phyloP scores from a whole-genome alignment of 2,797 vertebrate genomes.

The Passerculus sandwichensis region DNA sequence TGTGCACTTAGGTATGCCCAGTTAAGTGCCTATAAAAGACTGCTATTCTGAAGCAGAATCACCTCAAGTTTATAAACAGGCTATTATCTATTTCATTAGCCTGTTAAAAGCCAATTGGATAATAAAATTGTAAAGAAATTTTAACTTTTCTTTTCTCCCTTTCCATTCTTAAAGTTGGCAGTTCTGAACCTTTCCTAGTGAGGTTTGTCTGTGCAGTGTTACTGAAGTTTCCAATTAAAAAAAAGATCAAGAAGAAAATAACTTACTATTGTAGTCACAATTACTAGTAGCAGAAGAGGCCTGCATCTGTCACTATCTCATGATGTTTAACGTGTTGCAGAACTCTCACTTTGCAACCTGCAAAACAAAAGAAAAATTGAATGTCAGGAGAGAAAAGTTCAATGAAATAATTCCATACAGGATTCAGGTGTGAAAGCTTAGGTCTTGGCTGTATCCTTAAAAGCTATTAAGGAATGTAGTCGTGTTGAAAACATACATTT shows the following conservation, averaged over 20 bases:
- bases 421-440: not conserved
- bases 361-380: not conserved
- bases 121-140: not conserved
- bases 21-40: not conserved
- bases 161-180: not conserved
- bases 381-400: not conserved
- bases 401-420: not conserved
- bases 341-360: not conserved
- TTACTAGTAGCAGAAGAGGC: not conserved
- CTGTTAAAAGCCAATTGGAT: not conserved
- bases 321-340: not conserved
- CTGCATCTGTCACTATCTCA: not conserved
- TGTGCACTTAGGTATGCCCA: rapidly evolving
- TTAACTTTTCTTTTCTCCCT: not conserved
- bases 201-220: not conserved
- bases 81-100: not conserved
- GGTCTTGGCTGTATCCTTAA: not conserved
- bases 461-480: not conserved
- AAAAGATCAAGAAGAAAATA: not conserved
- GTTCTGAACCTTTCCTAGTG: not conserved
- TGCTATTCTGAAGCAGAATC: not conserved
- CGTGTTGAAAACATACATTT: not conserved
- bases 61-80: not conserved
- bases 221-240: not conserved
- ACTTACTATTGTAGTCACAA: not conserved